Conservation (phyloP, 2,113 vertebrate species). For the Hystrix cristata region DNA sequence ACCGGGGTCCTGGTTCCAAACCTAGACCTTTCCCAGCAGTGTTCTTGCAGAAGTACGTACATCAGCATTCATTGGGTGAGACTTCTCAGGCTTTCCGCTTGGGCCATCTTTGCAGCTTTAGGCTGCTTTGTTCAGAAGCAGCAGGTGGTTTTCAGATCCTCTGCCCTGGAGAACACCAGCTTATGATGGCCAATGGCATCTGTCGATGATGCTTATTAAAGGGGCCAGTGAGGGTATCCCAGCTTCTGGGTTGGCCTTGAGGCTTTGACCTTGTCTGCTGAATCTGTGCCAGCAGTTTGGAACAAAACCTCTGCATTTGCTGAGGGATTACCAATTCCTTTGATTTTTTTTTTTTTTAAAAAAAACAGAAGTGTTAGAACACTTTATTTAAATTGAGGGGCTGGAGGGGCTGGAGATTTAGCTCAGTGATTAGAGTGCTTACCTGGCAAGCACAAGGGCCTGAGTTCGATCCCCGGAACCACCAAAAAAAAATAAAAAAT, state of each 20-base stretch:
- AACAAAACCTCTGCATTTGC: neutral
- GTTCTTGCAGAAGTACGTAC: neutral
- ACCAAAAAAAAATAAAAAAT: too few species aligned
- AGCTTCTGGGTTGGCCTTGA: neutral
- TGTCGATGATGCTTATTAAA: neutral
- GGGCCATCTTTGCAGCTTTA: accelerated
- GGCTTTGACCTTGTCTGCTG: neutral
- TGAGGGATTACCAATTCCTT: neutral
- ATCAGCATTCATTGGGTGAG: accelerated
- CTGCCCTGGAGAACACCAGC: neutral
- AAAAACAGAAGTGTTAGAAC: neutral
- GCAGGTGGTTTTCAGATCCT: neutral
- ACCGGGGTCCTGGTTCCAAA: neutral
- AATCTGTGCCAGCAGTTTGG: neutral
- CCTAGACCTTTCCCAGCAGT: neutral
- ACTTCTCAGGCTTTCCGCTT: neutral
- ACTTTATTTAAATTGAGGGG: neutral
- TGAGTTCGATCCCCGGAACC: too few species aligned
- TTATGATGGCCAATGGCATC: neutral
- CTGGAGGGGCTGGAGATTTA: too few species aligned
- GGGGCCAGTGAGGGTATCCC: neutral
- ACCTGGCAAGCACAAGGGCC: too few species aligned
- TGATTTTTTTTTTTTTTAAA: neutral
- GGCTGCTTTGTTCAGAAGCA: neutral
- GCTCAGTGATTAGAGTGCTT: too few species aligned